These are phyloP conservation scores for Anolis sagrei DNA, from an alignment of 2,113 vertebrate genomes.

Conservation along the genomic window DNA sequence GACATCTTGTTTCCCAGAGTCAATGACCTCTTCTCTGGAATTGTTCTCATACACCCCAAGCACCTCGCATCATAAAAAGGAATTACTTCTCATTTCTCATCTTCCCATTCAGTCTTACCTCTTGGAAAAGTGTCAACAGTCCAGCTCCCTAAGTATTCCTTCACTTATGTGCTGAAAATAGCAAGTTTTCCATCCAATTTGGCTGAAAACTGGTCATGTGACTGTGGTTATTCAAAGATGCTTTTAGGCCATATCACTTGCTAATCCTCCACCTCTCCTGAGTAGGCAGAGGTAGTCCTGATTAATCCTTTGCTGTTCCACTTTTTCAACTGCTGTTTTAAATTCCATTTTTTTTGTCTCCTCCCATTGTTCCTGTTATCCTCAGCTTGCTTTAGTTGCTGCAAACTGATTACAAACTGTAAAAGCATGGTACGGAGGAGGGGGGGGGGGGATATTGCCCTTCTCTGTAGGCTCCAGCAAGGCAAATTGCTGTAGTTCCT, in stretches of 20 bases:
- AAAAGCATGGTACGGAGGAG: too few species aligned
- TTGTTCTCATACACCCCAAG: neutral
- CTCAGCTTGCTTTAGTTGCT: too few species aligned
- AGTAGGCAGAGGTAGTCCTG: neutral
- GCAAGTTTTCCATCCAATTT: neutral
- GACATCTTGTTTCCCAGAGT: neutral
- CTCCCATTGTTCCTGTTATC: too few species aligned
- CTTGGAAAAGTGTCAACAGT: neutral
- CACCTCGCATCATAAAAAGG: neutral
- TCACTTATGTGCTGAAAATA: neutral
- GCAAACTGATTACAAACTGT: too few species aligned
- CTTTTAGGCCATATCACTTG: neutral
- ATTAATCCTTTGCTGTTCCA: too few species aligned
- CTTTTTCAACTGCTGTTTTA: too few species aligned
- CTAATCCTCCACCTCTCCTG: neutral
- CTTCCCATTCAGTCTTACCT: neutral
- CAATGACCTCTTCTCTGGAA: neutral
- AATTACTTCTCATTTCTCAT: neutral
- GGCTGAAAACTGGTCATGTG: neutral
- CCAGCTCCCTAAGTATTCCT: neutral
- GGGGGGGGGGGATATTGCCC: too few species aligned
- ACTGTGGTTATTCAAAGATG: too few species aligned
- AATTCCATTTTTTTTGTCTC: too few species aligned
- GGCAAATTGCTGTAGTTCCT: too few species aligned
- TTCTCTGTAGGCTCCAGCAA: too few species aligned